phyloP scores from a whole-genome alignment of 2,797 vertebrate genomes.

The Pantherophis alleghaniensis region DNA sequence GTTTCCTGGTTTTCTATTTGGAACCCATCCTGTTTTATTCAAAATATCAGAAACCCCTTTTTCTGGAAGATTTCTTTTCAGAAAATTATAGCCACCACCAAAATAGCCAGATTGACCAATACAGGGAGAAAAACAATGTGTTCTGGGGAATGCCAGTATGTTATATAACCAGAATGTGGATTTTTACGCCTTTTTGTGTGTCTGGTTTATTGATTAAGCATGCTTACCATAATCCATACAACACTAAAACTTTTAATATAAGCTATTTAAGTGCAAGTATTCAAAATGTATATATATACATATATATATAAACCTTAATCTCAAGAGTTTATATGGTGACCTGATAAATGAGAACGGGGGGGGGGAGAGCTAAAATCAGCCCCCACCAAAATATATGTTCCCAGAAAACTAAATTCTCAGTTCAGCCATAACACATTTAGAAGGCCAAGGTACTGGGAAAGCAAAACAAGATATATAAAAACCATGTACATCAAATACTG shows the following conservation, averaged over 20 bases:
- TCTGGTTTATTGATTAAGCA: not conserved
- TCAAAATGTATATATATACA: not conserved
- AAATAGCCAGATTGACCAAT: not conserved
- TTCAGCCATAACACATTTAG: not conserved
- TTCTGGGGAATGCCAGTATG: not conserved
- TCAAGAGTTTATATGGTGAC: conserved; percentile 31
- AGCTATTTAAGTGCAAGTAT: conserved; percentile 22
- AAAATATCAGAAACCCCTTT: not conserved
- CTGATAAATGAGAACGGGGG: not conserved
- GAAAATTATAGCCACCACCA: not conserved
- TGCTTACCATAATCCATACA: not conserved
- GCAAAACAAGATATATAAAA: not conserved
- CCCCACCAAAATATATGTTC: not conserved
- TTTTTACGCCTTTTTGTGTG: not conserved
- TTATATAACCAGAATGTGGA: not conserved
- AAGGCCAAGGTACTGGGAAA: not conserved
- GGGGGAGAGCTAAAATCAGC: not conserved
- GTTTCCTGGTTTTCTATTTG: not conserved
- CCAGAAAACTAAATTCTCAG: not conserved
- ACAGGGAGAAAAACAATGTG: not conserved
- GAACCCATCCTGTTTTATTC: not conserved
- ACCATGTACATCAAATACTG: not conserved
- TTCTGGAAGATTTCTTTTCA: not conserved
- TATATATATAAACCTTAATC: conserved; percentile 33
- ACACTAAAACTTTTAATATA: not conserved